Evolutionary conservation across 2,888 invertebrate species (phyloP).

Genomic region (Acrobasis repandana): DNA sequence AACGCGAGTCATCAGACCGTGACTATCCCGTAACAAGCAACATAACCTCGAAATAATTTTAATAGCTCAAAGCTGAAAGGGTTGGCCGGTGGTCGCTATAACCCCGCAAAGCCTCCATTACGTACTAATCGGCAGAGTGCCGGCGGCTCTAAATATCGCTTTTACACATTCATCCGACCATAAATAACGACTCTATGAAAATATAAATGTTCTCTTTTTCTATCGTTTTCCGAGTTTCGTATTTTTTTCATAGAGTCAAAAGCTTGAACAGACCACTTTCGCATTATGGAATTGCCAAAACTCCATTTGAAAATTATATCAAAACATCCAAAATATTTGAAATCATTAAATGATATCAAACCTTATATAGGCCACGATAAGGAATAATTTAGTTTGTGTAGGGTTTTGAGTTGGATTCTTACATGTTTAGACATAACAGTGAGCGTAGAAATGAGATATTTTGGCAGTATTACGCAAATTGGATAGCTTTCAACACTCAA

Average conservation of each 20-base stretch:
- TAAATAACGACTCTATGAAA: slow-evolving; percentile 82
- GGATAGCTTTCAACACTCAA: slow-evolving; percentile 84
- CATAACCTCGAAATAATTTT: slow-evolving; percentile 71
- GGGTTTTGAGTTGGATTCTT: slow-evolving; percentile 44
- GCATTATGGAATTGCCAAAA: slow-evolving; percentile 83
- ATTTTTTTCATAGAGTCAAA: slow-evolving; percentile 82
- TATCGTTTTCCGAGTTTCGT: slow-evolving; percentile 79
- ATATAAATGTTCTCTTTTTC: slow-evolving; percentile 81
- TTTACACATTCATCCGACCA: slow-evolving; percentile 78
- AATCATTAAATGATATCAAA: slow-evolving; percentile 33
- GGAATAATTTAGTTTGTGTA: slow-evolving; percentile 38
- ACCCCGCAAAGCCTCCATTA: slow-evolving; percentile 59
- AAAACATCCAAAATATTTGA: slow-evolving; percentile 45
- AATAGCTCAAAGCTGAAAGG: slow-evolving; percentile 77
- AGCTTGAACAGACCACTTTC: slow-evolving; percentile 83
- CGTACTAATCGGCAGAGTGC: slow-evolving; percentile 81
- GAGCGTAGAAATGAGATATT: slow-evolving; percentile 83
- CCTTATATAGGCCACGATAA: slow-evolving; percentile 32
- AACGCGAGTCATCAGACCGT: slow-evolving; percentile 45
- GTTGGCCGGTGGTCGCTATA: slow-evolving; percentile 48
- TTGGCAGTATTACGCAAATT: slow-evolving; percentile 84
- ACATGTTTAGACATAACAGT: slow-evolving; percentile 51
- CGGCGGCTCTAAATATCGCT: slow-evolving; percentile 77
- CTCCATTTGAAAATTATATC: slow-evolving; percentile 62
- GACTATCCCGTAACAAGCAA: slow-evolving; percentile 42